Conservation (phyloP, 2,888 invertebrate species). For the Beris morrisii region DNA sequence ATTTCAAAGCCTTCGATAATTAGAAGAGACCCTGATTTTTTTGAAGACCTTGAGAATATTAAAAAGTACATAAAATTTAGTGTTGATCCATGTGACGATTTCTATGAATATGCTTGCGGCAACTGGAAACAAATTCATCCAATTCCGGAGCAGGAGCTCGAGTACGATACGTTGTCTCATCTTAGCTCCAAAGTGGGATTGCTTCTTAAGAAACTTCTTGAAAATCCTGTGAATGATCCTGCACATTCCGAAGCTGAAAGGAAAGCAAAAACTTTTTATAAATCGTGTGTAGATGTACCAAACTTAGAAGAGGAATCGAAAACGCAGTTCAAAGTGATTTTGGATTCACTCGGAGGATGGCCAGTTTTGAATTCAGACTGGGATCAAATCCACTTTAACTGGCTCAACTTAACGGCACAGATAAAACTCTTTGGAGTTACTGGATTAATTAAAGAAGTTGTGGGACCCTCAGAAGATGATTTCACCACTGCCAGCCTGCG, state of each 20-base stretch:
- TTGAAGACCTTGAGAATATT: neutral
- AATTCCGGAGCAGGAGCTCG: conserved; percentile 78
- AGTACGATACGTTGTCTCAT: conserved; percentile 78
- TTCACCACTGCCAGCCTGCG: conserved; percentile 81
- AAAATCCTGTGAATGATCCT: conserved; percentile 61
- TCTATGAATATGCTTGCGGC: conserved; percentile 78
- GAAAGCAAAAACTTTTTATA: conserved; percentile 78
- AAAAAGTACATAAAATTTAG: conserved; percentile 68
- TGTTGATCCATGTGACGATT: conserved; percentile 73
- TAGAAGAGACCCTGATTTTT: neutral
- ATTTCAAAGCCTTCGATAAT: neutral
- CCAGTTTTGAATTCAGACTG: conserved; percentile 69
- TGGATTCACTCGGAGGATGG: conserved; percentile 79
- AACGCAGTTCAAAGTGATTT: conserved; percentile 65
- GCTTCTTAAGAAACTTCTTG: conserved; percentile 67
- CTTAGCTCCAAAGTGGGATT: conserved; percentile 65
- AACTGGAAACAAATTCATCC: conserved; percentile 77
- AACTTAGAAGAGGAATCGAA: conserved; percentile 67
- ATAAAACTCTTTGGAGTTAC: conserved; percentile 77
- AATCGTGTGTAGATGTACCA: conserved; percentile 79
- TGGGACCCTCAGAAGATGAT: conserved; percentile 85
- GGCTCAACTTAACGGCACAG: conserved; percentile 68
- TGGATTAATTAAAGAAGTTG: conserved; percentile 76
- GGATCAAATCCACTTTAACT: conserved; percentile 65
- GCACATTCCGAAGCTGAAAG: conserved; percentile 60